phyloP scores from a whole-genome alignment of 2,888 invertebrate species.

The Itoplectis maculator region DNA sequence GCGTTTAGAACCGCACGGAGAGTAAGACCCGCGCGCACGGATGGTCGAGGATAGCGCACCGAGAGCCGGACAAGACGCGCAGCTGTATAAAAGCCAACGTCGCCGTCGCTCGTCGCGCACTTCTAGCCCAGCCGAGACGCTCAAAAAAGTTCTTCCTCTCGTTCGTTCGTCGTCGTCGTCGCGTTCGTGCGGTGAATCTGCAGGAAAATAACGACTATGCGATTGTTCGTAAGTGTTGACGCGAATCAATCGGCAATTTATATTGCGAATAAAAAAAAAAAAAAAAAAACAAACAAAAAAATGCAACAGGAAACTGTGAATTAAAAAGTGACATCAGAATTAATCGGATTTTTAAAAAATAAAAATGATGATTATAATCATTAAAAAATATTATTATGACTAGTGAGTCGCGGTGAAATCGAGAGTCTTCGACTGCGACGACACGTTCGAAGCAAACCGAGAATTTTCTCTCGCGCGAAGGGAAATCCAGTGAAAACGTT shows the following conservation, averaged over 20 bases:
- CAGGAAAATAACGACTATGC: constrained; percentile 53
- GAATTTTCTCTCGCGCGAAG: constrained; percentile 34
- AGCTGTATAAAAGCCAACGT: constrained; percentile 70
- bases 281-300: neutral
- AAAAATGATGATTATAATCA: neutral
- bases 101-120: constrained; percentile 67
- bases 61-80: constrained; percentile 52
- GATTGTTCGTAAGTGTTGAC: constrained; percentile 65
- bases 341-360: neutral
- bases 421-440: constrained; percentile 2
- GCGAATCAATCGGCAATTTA: neutral
- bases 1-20: constrained; percentile 66
- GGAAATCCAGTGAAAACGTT: constrained; percentile 46
- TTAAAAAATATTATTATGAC: neutral
- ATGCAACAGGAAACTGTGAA: constrained; percentile 10
- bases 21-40: constrained; percentile 28
- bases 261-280: constrained; percentile 13
- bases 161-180: constrained; percentile 40
- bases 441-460: constrained; percentile 5
- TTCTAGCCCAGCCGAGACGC: constrained; percentile 58
- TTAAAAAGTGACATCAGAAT: constrained; percentile 10
- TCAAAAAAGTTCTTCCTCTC: constrained; percentile 58
- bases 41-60: constrained; percentile 57
- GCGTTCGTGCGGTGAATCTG: constrained; percentile 5
- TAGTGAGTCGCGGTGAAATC: constrained; percentile 20